Evolutionary conservation across 2,113 vertebrate genomes (phyloP).

Genomic region (Lontra canadensis): DNA sequence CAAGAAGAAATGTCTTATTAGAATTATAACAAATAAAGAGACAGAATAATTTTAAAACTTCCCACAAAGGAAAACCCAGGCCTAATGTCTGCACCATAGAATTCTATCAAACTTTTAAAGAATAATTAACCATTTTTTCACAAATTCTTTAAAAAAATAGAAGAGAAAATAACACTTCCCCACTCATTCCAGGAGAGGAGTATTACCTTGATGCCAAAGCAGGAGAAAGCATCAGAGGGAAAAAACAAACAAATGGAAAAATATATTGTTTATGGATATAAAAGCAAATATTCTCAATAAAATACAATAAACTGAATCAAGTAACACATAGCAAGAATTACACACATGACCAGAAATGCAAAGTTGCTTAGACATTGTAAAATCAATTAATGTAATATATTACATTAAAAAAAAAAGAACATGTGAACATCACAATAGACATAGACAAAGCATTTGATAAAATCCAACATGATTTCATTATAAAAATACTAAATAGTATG

Average conservation of each 20-base stretch:
- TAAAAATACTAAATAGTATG: neutral
- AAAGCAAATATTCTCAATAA: neutral
- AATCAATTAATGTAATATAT: neutral
- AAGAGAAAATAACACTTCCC: neutral
- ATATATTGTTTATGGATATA: neutral
- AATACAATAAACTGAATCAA: neutral
- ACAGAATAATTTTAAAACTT: neutral
- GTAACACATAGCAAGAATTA: neutral
- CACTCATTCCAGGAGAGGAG: neutral
- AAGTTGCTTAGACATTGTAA: neutral
- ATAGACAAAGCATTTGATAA: neutral
- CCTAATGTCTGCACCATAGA: neutral
- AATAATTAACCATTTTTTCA: neutral
- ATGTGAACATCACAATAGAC: neutral
- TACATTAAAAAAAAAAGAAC: neutral
- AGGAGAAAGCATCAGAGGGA: neutral
- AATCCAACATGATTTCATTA: neutral
- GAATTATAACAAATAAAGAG: neutral
- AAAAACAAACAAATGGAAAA: neutral
- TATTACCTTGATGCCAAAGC: neutral
- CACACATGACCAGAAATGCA: neutral
- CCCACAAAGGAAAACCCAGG: neutral
- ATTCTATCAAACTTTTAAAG: neutral
- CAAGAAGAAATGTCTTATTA: neutral
- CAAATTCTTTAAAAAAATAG: neutral